Evolutionary conservation across 2,113 vertebrate species (phyloP).

Genomic region (Limnothrissa miodon): DNA sequence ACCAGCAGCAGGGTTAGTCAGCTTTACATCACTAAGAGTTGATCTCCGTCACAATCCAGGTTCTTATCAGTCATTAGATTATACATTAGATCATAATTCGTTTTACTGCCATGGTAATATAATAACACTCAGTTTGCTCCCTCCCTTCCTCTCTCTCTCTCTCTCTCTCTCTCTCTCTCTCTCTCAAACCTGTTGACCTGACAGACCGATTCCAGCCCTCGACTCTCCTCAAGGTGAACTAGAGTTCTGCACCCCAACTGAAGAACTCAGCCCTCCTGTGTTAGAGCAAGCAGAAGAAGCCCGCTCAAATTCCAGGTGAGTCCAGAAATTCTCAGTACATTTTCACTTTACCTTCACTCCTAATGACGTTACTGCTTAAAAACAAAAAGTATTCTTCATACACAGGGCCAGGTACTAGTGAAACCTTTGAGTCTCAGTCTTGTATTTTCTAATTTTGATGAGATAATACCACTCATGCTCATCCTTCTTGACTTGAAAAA

Average conservation of each 20-base stretch:
- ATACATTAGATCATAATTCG: neutral
- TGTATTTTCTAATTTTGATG: too few species aligned
- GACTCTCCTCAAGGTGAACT: conserved; percentile 59
- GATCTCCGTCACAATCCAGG: neutral
- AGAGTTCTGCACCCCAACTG: conserved; percentile 63
- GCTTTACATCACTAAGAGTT: neutral
- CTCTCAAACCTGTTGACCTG: conserved; percentile 34
- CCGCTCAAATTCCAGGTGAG: conserved; percentile 44
- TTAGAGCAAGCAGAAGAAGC: conserved; percentile 43
- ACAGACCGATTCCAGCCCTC: conserved; percentile 65
- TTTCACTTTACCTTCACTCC: too few species aligned
- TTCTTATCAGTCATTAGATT: neutral
- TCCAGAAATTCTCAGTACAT: neutral
- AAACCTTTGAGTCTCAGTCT: too few species aligned
- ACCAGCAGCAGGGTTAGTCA: neutral
- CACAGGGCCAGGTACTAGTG: too few species aligned
- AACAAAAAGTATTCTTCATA: too few species aligned
- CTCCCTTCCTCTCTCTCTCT: conserved; percentile 35
- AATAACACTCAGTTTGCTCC: neutral
- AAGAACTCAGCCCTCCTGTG: conserved; percentile 52
- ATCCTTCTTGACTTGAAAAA: neutral
- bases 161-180: conserved; percentile 32
- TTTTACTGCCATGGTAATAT: neutral
- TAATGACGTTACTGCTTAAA: too few species aligned
- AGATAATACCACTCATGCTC: neutral